Evolutionary conservation across 1,140 invertebrate species (phyloP).

Genomic region (Micrasema longulum): DNA sequence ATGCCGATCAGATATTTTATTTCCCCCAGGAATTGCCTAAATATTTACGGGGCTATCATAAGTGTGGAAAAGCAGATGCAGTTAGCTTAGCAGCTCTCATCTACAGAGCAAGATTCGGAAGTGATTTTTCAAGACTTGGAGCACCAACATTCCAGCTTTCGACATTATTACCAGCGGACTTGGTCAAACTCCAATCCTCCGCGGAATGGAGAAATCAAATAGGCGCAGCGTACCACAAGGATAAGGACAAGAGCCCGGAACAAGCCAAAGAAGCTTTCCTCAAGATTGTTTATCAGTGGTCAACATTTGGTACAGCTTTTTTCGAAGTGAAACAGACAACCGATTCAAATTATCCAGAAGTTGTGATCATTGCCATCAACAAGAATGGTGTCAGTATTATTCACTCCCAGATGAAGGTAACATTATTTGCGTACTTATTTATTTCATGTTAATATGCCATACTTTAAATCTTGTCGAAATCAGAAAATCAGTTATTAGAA

Average conservation of each 20-base stretch:
- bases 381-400: constrained; percentile 90
- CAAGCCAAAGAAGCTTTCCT: constrained; percentile 89
- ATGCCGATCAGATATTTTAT: constrained; percentile 95
- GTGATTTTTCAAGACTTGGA: constrained; percentile 73
- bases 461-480: too few species aligned
- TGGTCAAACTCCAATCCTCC: constrained; percentile 77
- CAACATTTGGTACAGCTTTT: constrained; percentile 95
- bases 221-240: constrained; percentile 72
- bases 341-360: constrained; percentile 85
- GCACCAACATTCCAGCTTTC: constrained; percentile 75
- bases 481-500: too few species aligned
- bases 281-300: constrained; percentile 83
- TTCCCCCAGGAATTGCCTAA: constrained; percentile 96
- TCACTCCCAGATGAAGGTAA: constrained; percentile 85
- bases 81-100: constrained; percentile 83
- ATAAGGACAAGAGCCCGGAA: constrained; percentile 69
- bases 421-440: constrained; percentile 41
- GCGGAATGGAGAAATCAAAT: constrained; percentile 90
- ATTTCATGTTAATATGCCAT: too few species aligned
- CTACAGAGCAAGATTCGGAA: constrained; percentile 81
- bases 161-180: constrained; percentile 84
- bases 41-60: constrained; percentile 89
- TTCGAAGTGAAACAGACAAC: constrained; percentile 94
- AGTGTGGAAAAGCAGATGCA: constrained; percentile 84
- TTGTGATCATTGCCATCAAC: constrained; percentile 91